A percentile compares a stretch with the other conserved stretches of the same genome.
Evolutionary conservation across 2,888 invertebrate species (phyloP).

Genomic region (Folsomia candida): DNA sequence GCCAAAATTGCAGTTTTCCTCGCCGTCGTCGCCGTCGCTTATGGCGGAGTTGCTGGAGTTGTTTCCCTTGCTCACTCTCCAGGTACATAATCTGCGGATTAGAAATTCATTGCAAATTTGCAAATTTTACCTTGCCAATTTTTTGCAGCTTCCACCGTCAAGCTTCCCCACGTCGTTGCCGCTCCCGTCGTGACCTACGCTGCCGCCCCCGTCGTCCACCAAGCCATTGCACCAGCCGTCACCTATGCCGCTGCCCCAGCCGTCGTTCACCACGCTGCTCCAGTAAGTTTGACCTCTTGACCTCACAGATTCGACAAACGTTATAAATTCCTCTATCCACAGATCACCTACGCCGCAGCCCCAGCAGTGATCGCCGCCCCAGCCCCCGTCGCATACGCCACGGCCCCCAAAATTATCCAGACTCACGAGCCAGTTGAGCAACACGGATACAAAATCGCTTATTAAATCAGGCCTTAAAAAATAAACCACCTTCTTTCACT

Average conservation of each 20-base stretch:
- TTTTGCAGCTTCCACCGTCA: constrained; percentile 32
- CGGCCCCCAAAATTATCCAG: constrained; percentile 41
- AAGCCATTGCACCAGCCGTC: constrained; percentile 25
- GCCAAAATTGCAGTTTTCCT: constrained; percentile 42
- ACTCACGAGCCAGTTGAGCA: constrained; percentile 50
- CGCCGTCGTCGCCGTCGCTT: constrained; percentile 45
- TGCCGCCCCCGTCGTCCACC: no score
- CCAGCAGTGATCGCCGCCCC: constrained; percentile 16
- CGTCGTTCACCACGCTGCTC: constrained; percentile 14
- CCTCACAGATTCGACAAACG: no score
- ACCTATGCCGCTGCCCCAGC: no score
- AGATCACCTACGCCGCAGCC: constrained; percentile 12
- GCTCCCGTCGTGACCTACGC: constrained; percentile 19
- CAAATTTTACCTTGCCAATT: constrained; percentile 13
- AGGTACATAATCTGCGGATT: no score
- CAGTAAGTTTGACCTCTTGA: no score
- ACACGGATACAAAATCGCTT: constrained; percentile 51
- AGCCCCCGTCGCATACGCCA: constrained; percentile 36
- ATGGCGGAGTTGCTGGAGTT: constrained; percentile 35
- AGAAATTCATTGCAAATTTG: constrained; percentile 18
- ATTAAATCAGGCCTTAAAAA: constrained; percentile 34
- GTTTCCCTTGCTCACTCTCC: constrained; percentile 23
- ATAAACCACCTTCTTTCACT: no score
- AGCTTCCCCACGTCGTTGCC: constrained; percentile 26
- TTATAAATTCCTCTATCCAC: no score